Conservation (phyloP, 2,113 vertebrate genomes). For the Chlorodrepanis virens region DNA sequence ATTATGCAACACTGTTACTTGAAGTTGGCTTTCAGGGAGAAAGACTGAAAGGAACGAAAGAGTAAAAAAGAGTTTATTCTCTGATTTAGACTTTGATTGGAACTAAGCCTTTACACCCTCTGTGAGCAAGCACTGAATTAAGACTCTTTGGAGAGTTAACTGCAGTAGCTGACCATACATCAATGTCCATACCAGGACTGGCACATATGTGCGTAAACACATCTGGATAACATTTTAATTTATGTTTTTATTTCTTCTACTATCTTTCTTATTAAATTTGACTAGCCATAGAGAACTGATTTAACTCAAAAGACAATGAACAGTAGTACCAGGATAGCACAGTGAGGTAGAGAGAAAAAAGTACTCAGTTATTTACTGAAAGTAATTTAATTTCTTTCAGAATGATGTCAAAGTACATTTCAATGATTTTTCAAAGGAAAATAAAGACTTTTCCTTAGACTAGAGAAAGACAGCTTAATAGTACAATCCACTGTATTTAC, state of each 20-base stretch:
- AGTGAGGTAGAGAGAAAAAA: not conserved
- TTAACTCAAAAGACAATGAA: not conserved
- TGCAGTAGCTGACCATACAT: not conserved
- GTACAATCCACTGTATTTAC: not conserved
- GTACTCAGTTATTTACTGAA: not conserved
- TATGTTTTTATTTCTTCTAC: not conserved
- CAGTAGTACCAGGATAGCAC: not conserved
- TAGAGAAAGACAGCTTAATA: not conserved
- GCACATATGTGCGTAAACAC: not conserved
- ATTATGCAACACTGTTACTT: not conserved
- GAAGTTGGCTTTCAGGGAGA: not conserved
- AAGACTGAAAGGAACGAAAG: not conserved
- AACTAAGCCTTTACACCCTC: not conserved
- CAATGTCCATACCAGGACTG: not conserved
- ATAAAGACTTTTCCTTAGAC: not conserved
- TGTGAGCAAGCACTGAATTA: not conserved
- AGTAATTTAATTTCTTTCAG: not conserved
- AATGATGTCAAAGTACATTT: not conserved
- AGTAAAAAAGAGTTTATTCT: not conserved
- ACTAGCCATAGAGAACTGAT: not conserved
- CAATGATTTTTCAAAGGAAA: not conserved
- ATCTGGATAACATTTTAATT: not conserved
- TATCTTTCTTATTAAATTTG: not conserved
- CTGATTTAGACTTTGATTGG: not conserved
- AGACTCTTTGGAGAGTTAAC: not conserved